phyloP scores from a whole-genome alignment of 2,888 invertebrate species.

The Carcina quercana region DNA sequence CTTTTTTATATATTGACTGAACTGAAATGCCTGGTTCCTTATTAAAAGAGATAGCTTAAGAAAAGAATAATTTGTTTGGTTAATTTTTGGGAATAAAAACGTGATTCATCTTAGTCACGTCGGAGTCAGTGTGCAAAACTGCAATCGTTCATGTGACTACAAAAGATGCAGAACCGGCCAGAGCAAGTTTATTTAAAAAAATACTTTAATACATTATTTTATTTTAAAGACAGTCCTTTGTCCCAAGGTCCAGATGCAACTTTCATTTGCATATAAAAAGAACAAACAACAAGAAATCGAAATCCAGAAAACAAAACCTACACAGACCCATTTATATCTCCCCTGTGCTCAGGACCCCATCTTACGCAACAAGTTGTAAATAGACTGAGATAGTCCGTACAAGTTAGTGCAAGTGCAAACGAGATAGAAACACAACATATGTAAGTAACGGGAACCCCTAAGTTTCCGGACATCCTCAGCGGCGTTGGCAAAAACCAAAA shows the following conservation, averaged over 20 bases:
- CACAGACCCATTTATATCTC: constrained; percentile 32
- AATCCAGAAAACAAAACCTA: constrained; percentile 35
- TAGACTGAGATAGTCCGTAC: constrained; percentile 26
- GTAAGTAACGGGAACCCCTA: constrained; percentile 50
- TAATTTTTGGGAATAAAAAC: too few relatives aligned
- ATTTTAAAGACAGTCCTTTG: too few relatives aligned
- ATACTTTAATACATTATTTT: too few relatives aligned
- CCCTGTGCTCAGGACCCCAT: constrained; percentile 28
- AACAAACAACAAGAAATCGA: constrained; percentile 26
- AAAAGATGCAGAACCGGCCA: too few relatives aligned
- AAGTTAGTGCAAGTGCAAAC: constrained; percentile 18
- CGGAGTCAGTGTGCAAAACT: too few relatives aligned
- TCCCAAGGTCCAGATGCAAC: constrained; percentile 26
- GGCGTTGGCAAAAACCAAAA: constrained; percentile 30
- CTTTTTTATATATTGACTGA: too few relatives aligned
- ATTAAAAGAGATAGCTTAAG: too few relatives aligned
- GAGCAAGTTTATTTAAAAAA: too few relatives aligned
- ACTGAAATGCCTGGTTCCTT: too few relatives aligned
- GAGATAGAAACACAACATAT: constrained; percentile 29
- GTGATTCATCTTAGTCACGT: too few relatives aligned
- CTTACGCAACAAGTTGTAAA: constrained; percentile 39
- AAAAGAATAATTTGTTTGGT: too few relatives aligned
- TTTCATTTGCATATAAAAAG: constrained; percentile 35
- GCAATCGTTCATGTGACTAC: too few relatives aligned
- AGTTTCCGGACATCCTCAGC: constrained; percentile 54